phyloP scores from a whole-genome alignment of 2,797 vertebrate genomes.

The Benthosema pterotum region DNA sequence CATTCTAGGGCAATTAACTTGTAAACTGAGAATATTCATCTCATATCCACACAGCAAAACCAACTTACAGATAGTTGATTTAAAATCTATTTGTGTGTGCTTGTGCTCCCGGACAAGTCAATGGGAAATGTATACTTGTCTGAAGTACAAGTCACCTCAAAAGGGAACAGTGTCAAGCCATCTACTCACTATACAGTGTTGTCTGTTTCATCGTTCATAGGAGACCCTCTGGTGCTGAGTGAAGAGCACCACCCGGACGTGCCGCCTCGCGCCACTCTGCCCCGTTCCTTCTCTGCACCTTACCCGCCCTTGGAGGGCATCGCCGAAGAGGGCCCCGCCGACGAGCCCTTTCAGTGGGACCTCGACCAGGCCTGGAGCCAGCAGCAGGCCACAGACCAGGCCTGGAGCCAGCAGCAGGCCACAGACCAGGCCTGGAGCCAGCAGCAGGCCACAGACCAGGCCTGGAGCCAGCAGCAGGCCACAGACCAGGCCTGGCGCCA shows the following conservation, averaged over 20 bases:
- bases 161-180: no score
- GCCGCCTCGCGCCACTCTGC: conserved; percentile 68
- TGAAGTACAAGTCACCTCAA: no score
- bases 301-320: conserved; percentile 82
- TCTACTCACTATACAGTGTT: conserved; percentile 3
- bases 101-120: no score
- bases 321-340: conserved; percentile 61
- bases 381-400: conserved; percentile 64
- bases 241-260: conserved; percentile 62
- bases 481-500: conserved; percentile 1
- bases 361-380: conserved; percentile 46
- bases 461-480: conserved; percentile 51
- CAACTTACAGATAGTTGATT: no score
- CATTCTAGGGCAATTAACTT: no score
- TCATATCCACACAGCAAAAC: neutral
- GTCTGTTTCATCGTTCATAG: conserved; percentile 57
- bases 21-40: no score
- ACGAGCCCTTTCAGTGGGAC: conserved; percentile 66
- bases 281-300: conserved; percentile 88
- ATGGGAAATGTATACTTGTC: no score
- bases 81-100: no score
- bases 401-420: no score
- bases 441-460: conserved; percentile 1
- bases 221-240: conserved; percentile 70
- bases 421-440: no score